These are phyloP conservation scores for Aporrectodea caliginosa DNA, from an alignment of 1,140 invertebrate genomes.

Conservation along the genomic window DNA sequence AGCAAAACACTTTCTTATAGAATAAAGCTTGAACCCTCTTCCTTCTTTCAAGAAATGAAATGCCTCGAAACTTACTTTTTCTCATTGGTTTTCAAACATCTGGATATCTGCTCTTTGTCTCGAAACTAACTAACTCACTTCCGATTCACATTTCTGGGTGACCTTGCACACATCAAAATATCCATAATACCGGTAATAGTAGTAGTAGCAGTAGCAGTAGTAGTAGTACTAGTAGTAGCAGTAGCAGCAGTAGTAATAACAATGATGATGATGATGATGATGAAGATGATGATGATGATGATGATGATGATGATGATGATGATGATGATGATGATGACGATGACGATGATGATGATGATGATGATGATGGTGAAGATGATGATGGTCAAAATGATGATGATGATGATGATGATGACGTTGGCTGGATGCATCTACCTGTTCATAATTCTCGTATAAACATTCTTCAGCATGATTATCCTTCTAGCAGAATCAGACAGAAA, in stretches of 20 bases:
- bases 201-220: no score
- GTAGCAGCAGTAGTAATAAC: not conserved
- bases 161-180: no score
- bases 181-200: no score
- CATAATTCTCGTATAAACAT: conserved; percentile 84
- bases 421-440: conserved; percentile 65
- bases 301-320: not conserved
- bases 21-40: not conserved
- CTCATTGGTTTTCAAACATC: no score
- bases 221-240: no score
- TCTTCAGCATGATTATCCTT: conserved; percentile 85
- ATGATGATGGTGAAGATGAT: not conserved
- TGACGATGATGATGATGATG: not conserved
- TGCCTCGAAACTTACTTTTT: not conserved
- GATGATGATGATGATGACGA: not conserved
- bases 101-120: no score
- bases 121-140: no score
- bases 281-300: not conserved
- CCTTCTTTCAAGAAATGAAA: not conserved
- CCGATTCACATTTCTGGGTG: no score
- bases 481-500: conserved; percentile 94
- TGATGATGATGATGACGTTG: not conserved
- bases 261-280: not conserved
- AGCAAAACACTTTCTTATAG: no score
- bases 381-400: not conserved